Base-by-base conservation (phyloP, 2,888 invertebrate genomes). In the Morpho helenor region DNA sequence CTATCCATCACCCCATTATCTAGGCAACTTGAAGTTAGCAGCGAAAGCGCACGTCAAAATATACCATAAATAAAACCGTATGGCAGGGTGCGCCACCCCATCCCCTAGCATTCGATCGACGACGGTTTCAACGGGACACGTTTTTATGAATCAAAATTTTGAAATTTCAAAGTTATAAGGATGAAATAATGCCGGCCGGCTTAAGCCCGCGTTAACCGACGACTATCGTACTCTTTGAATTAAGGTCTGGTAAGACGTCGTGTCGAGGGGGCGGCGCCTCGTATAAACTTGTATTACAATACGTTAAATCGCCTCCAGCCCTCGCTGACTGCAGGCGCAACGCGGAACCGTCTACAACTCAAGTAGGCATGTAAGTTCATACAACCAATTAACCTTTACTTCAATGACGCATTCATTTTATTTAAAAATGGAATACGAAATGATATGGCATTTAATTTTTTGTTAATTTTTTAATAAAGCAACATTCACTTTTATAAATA, bases 1-100 rank as follows among this genome's bases (percentile, higher is more conserved):
- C 84, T 84, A 88, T 87, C 86, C 87, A 88, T 89, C 89, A 87
- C 84, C 83, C 86, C 81, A 87, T 87, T 86, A 88, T 83, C 77
- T 82, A 74, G 70, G 76, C 84, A 79, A 78, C 79, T 72, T 82
- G 89, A 89, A 89, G 89, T 86, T 88, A 79, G 88, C 84, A 75
- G 72, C 87, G 80, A 79, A 73, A 75, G 76, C 70, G 72, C 79
- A 90, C 84, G 90, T 90, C 90, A 90, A 88, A 90, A 88, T 90
- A 88, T 80, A 84, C 82, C 85, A 84, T 87, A 89, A 89, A 90
- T 89, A 87, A 85, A 82, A 75, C 76, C 75, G 80, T 80, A 77
- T 75, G 79, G 77, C 76, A 79, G 84, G 81, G 80, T 75, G 77
- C 73, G 79, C 75, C 78, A 73, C 77, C 77, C 73, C 77, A 71